Evolutionary conservation across 1,140 invertebrate genomes (phyloP).

Genomic region (Magallana gigas): DNA sequence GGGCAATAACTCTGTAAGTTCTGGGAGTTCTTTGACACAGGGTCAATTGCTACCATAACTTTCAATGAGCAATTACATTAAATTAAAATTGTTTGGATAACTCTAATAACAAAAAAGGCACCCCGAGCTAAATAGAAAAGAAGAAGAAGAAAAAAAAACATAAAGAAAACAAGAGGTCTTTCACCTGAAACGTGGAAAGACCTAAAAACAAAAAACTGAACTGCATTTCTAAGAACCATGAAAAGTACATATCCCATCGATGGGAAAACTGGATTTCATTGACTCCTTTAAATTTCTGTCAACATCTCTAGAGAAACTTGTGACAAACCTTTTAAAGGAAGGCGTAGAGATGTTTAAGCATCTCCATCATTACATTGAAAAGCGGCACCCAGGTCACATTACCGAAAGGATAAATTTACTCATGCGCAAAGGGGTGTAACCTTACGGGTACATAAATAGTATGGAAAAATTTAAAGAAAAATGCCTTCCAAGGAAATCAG

Average conservation of each 20-base stretch:
- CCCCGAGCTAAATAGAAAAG: no score
- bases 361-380: constrained; percentile 1
- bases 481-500: neutral
- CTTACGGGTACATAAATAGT: constrained; percentile 22
- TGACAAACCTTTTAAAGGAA: constrained; percentile 7
- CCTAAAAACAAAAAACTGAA: constrained; percentile 46
- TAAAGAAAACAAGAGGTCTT: no score
- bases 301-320: constrained; percentile 41
- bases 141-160: no score
- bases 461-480: constrained; percentile 5
- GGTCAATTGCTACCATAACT: no score
- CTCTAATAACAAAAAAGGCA: no score
- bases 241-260: constrained; percentile 42
- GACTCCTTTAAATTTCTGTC: constrained; percentile 51
- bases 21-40: no score
- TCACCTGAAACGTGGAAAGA: no score
- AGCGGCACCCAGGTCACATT: neutral
- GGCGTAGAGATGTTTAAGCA: constrained; percentile 26
- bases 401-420: constrained; percentile 14
- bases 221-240: constrained; percentile 47
- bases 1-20: no score
- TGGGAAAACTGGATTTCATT: constrained; percentile 52
- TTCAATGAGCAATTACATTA: no score
- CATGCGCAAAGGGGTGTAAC: constrained; percentile 39
- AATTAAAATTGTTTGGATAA: no score